Conservation (phyloP, 2,797 vertebrate genomes). For the Myotis myotis region DNA sequence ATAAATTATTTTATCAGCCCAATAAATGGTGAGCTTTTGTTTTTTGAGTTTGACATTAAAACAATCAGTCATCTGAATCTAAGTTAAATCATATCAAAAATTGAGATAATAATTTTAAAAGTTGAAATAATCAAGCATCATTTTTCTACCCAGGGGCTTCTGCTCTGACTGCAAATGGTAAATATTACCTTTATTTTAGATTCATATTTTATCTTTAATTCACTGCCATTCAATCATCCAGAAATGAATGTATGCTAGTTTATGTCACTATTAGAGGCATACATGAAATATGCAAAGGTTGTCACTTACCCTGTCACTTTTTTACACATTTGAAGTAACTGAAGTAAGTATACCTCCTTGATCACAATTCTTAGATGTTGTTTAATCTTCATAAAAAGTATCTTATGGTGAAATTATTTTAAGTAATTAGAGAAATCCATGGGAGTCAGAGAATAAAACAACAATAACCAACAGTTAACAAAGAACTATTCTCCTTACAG, state of each 20-base stretch:
- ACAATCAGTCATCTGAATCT: conserved; percentile 5
- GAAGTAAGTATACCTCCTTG: neutral
- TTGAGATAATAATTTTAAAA: neutral
- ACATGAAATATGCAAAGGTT: conserved; percentile 9
- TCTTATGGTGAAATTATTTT: conserved; percentile 22
- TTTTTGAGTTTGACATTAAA: conserved; percentile 8
- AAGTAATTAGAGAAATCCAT: neutral
- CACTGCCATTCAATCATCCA: neutral
- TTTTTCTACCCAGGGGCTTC: neutral
- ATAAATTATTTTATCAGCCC: neutral
- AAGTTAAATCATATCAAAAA: neutral
- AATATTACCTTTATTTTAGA: conserved; percentile 37
- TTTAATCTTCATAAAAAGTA: neutral
- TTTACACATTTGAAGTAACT: conserved; percentile 2
- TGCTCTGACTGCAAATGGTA: neutral
- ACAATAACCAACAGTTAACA: neutral
- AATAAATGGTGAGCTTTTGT: neutral
- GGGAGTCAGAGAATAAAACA: neutral
- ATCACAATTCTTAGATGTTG: neutral
- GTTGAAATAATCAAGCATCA: neutral
- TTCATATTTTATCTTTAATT: conserved; percentile 4
- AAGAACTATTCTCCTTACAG: neutral
- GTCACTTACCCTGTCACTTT: neutral
- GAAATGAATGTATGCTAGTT: conserved; percentile 24
- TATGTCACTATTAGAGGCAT: neutral